These are phyloP conservation scores for Ischnus inquisitorius DNA, from an alignment of 2,888 invertebrate genomes.

Conservation along the genomic window DNA sequence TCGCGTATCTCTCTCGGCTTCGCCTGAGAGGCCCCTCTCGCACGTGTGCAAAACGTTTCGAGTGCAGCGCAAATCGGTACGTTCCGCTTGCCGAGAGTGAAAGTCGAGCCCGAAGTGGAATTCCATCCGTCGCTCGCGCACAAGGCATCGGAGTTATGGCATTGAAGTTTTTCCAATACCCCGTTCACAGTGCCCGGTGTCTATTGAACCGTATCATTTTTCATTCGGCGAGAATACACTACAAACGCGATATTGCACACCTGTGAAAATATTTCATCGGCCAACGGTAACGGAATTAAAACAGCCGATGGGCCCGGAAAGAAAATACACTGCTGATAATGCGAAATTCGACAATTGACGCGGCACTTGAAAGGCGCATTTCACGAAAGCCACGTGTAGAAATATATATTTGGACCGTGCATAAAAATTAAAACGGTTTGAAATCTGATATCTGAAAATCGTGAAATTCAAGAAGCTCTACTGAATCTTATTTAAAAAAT, in stretches of 20 bases:
- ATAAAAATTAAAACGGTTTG: not conserved
- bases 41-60: conserved; percentile 70
- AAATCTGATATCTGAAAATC: no score
- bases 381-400: not conserved
- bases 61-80: conserved; percentile 56
- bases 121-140: conserved; percentile 74
- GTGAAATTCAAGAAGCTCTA: no score
- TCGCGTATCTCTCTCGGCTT: conserved; percentile 30
- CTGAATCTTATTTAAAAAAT: no score
- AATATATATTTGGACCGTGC: not conserved
- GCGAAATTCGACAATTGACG: not conserved
- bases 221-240: conserved; percentile 31
- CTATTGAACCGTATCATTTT: conserved; percentile 57
- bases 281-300: not conserved
- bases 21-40: conserved; percentile 40
- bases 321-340: not conserved
- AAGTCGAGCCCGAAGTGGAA: conserved; percentile 79
- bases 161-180: conserved; percentile 74
- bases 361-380: not conserved
- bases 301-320: no score
- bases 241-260: not conserved
- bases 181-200: conserved; percentile 1
- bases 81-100: conserved; percentile 78
- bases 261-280: conserved; percentile 11
- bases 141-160: conserved; percentile 71